A percentile compares a stretch with the other conserved stretches of the same genome.
phyloP scores from a whole-genome alignment of 2,113 vertebrate species.

The Callipepla californica region DNA sequence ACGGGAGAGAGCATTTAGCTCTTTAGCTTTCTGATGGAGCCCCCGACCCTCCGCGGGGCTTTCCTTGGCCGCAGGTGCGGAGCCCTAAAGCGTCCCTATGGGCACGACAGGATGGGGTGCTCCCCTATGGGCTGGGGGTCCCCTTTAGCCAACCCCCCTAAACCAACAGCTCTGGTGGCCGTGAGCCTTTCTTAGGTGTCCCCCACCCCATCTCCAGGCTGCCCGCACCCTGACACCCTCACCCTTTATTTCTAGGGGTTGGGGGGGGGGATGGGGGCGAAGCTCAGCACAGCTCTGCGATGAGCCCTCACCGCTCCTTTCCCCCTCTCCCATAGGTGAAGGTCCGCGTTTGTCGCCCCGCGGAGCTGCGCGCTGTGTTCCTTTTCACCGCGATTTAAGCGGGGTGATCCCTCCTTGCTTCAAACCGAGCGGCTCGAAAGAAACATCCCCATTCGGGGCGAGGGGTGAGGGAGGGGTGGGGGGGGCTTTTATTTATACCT shows the following conservation, averaged over 20 bases:
- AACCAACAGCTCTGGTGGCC: not conserved
- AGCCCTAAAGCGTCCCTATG: not conserved
- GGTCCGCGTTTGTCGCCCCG: slow-evolving; percentile 30
- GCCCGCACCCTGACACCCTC: rapidly evolving
- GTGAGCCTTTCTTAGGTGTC: rapidly evolving
- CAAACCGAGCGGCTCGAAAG: slow-evolving; percentile 71
- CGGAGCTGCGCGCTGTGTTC: not conserved
- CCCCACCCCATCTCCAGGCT: not conserved
- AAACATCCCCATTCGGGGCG: slow-evolving; percentile 77
- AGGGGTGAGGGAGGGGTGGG: not conserved
- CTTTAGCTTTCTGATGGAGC: slow-evolving; percentile 79
- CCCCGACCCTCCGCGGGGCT: not conserved
- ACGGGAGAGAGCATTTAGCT: slow-evolving; percentile 76
- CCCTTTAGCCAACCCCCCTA: not conserved
- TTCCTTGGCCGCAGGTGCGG: slow-evolving; percentile 65
- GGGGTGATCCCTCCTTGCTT: slow-evolving; percentile 57
- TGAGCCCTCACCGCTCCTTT: slow-evolving; percentile 33
- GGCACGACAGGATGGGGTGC: not conserved
- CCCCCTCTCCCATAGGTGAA: not conserved
- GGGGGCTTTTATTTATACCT: slow-evolving; percentile 80
- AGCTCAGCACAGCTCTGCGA: not conserved
- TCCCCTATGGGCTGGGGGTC: too few species aligned
- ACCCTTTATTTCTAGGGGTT: not conserved
- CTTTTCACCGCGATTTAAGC: slow-evolving; percentile 65
- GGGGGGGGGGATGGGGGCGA: rapidly evolving